phyloP scores from a whole-genome alignment of 2,888 invertebrate genomes.

The Cheilosia grossa region DNA sequence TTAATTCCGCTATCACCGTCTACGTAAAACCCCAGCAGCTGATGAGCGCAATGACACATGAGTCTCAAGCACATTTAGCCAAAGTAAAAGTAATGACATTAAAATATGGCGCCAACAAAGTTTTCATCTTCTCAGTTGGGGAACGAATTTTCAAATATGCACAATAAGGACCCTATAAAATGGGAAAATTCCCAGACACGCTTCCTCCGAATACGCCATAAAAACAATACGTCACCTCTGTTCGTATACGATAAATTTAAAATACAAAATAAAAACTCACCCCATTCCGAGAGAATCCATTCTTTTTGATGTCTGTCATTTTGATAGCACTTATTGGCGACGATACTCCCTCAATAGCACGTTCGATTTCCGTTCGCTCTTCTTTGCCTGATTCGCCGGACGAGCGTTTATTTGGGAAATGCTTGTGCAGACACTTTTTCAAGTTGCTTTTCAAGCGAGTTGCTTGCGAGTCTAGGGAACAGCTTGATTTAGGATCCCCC shows the following conservation, averaged over 20 bases:
- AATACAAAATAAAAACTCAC: constrained; percentile 44
- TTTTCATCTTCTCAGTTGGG: no score
- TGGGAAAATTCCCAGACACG: not conserved
- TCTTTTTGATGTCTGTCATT: constrained; percentile 66
- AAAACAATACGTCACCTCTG: constrained; percentile 21
- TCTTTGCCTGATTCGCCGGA: constrained; percentile 3
- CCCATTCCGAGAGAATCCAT: constrained; percentile 67
- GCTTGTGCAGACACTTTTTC: constrained; percentile 63
- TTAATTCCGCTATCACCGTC: no score
- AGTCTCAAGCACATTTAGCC: no score
- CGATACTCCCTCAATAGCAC: constrained; percentile 10
- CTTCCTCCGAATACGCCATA: not conserved
- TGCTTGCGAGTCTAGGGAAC: constrained; percentile 58
- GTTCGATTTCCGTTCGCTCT: not conserved
- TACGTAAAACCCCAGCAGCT: no score
- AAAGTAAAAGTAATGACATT: not conserved
- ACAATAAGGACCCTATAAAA: not conserved
- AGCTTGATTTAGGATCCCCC: constrained; percentile 8
- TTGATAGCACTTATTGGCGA: constrained; percentile 10
- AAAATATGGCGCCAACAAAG: constrained; percentile 1
- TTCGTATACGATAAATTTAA: not conserved
- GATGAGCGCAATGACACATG: no score
- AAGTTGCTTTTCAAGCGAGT: constrained; percentile 60
- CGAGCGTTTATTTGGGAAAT: constrained; percentile 40
- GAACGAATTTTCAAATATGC: no score